Evolutionary conservation across 2,888 invertebrate genomes (phyloP).

Genomic region (Callyntrura sp.): DNA sequence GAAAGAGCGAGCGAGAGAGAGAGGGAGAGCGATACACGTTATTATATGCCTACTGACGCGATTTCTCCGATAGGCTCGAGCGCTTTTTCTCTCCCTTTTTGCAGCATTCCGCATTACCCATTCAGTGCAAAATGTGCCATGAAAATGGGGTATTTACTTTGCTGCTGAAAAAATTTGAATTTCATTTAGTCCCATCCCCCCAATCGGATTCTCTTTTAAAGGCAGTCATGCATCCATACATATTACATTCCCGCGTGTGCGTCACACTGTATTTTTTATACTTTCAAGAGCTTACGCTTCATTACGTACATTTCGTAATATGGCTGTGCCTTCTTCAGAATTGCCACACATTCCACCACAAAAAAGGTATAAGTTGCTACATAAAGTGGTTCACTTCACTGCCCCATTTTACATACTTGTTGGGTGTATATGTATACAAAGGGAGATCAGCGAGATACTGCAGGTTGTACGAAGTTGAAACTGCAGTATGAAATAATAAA

Average conservation of each 20-base stretch:
- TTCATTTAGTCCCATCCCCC: background rate
- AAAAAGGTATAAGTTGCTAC: background rate
- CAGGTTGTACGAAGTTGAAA: too few species aligned
- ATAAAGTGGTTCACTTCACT: background rate
- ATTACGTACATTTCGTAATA: background rate
- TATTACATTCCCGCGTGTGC: background rate
- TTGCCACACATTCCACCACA: background rate
- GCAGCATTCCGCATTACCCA: too few species aligned
- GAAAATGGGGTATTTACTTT: background rate
- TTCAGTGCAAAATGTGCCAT: background rate
- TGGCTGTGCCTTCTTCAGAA: background rate
- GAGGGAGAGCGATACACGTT: too few species aligned
- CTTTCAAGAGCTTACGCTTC: background rate
- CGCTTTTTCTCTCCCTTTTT: too few species aligned
- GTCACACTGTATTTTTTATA: background rate
- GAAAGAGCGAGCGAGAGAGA: too few species aligned
- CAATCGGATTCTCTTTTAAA: background rate
- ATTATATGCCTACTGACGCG: too few species aligned
- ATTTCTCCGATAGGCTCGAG: too few species aligned
- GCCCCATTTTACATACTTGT: background rate
- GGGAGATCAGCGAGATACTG: too few species aligned
- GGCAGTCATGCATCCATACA: background rate
- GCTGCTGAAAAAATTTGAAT: background rate
- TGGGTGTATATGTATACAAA: too few species aligned
- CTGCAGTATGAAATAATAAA: too few species aligned